Conservation (phyloP, 2,797 vertebrate species). For the Serranus cabrilla region DNA sequence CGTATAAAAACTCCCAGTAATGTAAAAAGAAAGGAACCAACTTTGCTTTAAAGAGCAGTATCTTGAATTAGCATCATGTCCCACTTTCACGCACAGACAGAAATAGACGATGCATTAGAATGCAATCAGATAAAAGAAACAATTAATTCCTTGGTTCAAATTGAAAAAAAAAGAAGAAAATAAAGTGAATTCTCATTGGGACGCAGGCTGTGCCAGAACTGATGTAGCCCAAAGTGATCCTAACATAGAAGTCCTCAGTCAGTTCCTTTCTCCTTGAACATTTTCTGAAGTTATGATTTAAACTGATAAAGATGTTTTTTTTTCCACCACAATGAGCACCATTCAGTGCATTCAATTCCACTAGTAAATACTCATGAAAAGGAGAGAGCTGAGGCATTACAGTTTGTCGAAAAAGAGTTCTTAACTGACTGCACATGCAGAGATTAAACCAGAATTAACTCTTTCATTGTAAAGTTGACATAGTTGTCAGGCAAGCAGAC, state of each 20-base stretch:
- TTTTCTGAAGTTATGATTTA: constrained; percentile 18
- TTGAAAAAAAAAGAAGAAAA: constrained; percentile 55
- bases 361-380: constrained; percentile 3
- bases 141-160: constrained; percentile 54
- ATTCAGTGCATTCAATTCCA: constrained; percentile 7
- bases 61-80: constrained; percentile 63
- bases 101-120: constrained; percentile 65
- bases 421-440: not conserved
- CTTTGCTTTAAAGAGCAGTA: constrained; percentile 49
- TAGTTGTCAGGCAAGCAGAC: no score
- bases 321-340: not conserved
- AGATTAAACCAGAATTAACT: not conserved
- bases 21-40: constrained; percentile 31
- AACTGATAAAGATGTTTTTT: constrained; percentile 10
- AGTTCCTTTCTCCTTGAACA: constrained; percentile 1
- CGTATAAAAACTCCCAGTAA: not conserved
- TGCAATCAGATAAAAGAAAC: constrained; percentile 66
- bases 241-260: constrained; percentile 6
- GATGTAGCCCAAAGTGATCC: constrained; percentile 17
- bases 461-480: no score
- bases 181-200: constrained; percentile 22
- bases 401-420: not conserved
- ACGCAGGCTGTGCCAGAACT: constrained; percentile 16
- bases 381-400: not conserved
- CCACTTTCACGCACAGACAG: constrained; percentile 52